A percentile compares a stretch with the other conserved stretches of the same genome.
phyloP scores from a whole-genome alignment of 2,113 vertebrate genomes.

The Entelurus aequoreus region DNA sequence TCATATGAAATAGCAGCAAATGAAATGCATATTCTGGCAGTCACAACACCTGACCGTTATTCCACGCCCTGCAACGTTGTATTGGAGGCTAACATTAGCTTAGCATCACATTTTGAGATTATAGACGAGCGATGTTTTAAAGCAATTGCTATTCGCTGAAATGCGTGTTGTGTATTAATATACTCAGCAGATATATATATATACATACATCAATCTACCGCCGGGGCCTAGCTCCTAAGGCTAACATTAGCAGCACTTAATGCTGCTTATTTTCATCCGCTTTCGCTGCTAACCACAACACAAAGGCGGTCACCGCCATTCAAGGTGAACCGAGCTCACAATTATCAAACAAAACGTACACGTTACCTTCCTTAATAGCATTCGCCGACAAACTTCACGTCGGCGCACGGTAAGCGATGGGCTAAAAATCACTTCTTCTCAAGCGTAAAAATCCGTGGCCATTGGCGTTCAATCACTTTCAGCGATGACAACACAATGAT shows the following conservation, averaged over 20 bases:
- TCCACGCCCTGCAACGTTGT: conserved; percentile 53
- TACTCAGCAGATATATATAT: too few relatives aligned
- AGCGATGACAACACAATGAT: conserved; percentile 49
- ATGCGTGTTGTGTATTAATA: rapidly evolving
- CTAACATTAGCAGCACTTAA: conserved; percentile 4
- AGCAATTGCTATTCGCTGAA: not conserved
- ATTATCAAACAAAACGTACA: not conserved
- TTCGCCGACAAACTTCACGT: conserved; percentile 27
- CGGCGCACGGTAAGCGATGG: conserved; percentile 2
- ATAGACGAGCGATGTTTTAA: too few relatives aligned
- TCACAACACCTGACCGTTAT: conserved; percentile 45
- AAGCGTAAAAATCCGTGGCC: conserved; percentile 53
- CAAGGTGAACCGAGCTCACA: not conserved
- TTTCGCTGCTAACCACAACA: conserved; percentile 13
- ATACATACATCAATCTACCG: not conserved
- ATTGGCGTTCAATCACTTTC: conserved; percentile 55
- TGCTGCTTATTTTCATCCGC: conserved; percentile 7
- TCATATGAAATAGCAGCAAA: not conserved
- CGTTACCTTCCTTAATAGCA: conserved; percentile 30
- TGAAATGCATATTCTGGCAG: not conserved
- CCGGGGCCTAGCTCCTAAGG: conserved; percentile 25
- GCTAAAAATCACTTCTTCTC: conserved; percentile 50
- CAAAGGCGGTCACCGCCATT: conserved; percentile 3
- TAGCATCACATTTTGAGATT: conserved; percentile 8
- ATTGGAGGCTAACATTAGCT: conserved; percentile 32